A percentile compares a stretch with the other conserved stretches of the same genome.
These are phyloP conservation scores for Sebastes steindachneri DNA, from an alignment of 2,797 vertebrate genomes.

Conservation along the genomic window DNA sequence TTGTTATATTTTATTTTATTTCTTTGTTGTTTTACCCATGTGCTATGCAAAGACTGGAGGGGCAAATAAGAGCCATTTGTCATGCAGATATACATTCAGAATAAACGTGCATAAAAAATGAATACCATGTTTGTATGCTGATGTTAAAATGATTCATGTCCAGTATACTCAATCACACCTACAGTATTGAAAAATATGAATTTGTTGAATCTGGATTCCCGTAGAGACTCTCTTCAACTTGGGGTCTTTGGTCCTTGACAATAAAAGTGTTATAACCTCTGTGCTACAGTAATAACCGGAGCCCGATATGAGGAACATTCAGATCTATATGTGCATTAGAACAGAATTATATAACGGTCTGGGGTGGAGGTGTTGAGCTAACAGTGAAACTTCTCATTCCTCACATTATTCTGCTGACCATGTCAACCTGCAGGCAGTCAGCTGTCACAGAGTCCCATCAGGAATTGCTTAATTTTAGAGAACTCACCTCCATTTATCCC, in stretches of 20 bases:
- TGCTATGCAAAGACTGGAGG: rapidly evolving
- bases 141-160: no score
- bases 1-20: no score
- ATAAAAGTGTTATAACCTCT: not conserved
- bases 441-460: not conserved
- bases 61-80: no score
- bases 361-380: not conserved
- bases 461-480: not conserved
- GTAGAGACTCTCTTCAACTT: not conserved
- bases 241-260: not conserved
- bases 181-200: no score
- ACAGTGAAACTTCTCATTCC: not conserved
- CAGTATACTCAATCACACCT: no score
- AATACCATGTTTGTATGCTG: no score
- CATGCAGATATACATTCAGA: no score
- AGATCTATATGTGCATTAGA: slow-evolving; percentile 5
- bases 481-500: not conserved
- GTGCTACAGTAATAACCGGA: not conserved
- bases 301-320: not conserved
- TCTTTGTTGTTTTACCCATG: rapidly evolving
- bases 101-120: rapidly evolving
- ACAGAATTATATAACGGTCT: slow-evolving; percentile 7
- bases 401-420: not conserved
- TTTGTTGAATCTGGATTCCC: no score
- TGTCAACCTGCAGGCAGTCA: not conserved